phyloP scores from a whole-genome alignment of 2,888 invertebrate species.

The Drosophila flavopinicola region DNA sequence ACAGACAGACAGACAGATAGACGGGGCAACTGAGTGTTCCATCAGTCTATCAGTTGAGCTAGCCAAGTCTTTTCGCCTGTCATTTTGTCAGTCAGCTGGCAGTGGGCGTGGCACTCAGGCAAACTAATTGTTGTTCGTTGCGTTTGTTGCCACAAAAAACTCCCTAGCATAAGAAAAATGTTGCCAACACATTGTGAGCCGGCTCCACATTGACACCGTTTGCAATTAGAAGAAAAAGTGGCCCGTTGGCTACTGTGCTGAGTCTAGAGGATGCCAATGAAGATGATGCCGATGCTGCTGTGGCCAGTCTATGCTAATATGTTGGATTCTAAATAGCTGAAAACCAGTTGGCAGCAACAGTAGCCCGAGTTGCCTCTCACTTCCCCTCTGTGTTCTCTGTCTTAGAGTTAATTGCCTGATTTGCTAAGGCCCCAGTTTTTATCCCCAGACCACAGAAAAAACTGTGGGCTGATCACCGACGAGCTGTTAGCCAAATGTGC shows the following conservation, averaged over 20 bases:
- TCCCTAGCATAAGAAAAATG: constrained; percentile 19
- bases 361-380: constrained; percentile 29
- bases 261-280: constrained; percentile 31
- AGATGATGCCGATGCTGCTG: constrained; percentile 22
- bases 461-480: constrained; percentile 39
- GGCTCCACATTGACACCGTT: constrained; percentile 69
- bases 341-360: constrained; percentile 54
- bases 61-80: constrained; percentile 20
- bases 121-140: constrained; percentile 68
- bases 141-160: constrained; percentile 21
- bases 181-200: constrained; percentile 31
- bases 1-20: constrained; percentile 10
- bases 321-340: constrained; percentile 61
- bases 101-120: constrained; percentile 67
- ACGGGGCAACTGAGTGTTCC: constrained; percentile 24
- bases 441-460: not conserved
- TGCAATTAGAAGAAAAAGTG: constrained; percentile 74
- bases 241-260: constrained; percentile 69
- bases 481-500: constrained; percentile 68
- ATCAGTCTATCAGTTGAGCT: constrained; percentile 38
- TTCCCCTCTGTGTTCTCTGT: constrained; percentile 28
- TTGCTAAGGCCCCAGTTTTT: constrained; percentile 52
- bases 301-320: constrained; percentile 50
- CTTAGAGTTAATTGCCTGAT: constrained; percentile 70
- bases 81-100: constrained; percentile 27